Evolutionary conservation across 2,888 invertebrate species (phyloP).

Genomic region (Deilephila porcellus): DNA sequence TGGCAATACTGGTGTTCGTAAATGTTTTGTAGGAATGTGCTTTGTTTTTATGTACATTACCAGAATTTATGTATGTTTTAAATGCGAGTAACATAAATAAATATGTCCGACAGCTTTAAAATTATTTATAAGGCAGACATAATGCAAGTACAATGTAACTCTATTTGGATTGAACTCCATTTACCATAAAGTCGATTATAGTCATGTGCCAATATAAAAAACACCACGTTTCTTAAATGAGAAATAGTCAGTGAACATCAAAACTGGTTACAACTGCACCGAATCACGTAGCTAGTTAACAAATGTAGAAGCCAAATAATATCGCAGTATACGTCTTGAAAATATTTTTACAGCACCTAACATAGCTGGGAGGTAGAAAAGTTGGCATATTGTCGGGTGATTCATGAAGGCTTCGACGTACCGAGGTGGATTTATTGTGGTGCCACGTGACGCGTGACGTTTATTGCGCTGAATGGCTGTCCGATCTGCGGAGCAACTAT

Average conservation of each 20-base stretch:
- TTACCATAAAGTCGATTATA: neutral
- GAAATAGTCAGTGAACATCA: neutral
- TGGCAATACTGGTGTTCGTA: neutral
- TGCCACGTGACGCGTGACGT: slow-evolving; percentile 68
- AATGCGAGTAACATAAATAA: too few species aligned
- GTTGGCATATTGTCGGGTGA: slow-evolving; percentile 67
- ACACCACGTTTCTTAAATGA: neutral
- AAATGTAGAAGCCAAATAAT: neutral
- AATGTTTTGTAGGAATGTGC: neutral
- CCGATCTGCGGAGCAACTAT: slow-evolving; percentile 50
- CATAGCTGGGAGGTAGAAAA: slow-evolving; percentile 39
- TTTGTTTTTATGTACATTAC: neutral
- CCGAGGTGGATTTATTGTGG: slow-evolving; percentile 72
- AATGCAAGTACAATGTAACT: too few species aligned
- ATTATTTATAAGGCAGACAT: too few species aligned
- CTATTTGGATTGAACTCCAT: neutral
- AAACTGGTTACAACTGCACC: neutral
- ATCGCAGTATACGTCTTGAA: neutral
- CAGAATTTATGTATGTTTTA: neutral
- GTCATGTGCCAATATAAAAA: too few species aligned
- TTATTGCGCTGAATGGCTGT: slow-evolving; percentile 69
- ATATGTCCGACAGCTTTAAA: too few species aligned
- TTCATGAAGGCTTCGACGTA: slow-evolving; percentile 65
- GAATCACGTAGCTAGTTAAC: neutral
- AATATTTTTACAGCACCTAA: neutral